Percentiles rank a stretch among this genome's conserved stretches.
Evolutionary conservation across 1,140 invertebrate genomes (phyloP).

Genomic region (Drosophila kanapiae): DNA sequence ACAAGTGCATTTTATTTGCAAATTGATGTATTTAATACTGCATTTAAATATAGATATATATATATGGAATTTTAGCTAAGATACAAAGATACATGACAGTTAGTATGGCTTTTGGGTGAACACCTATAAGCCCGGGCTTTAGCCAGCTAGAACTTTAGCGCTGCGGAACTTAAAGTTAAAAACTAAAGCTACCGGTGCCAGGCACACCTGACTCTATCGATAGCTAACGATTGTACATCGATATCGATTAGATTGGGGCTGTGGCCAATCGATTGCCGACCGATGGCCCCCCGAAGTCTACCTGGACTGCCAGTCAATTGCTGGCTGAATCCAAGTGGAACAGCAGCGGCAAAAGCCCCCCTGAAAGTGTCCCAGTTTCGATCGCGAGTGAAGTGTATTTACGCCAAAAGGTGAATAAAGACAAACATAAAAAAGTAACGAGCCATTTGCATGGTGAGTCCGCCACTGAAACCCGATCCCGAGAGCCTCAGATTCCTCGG

Average conservation of each 20-base stretch:
- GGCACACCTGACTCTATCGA: background rate
- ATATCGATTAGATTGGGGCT: background rate
- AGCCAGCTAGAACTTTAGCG: no score
- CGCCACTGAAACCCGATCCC: constrained; percentile 17
- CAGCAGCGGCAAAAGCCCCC: background rate
- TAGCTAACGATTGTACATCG: background rate
- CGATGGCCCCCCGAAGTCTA: background rate
- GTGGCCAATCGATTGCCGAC: background rate
- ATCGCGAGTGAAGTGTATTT: constrained; percentile 2
- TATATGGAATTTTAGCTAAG: no score
- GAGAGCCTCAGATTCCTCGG: constrained; percentile 4
- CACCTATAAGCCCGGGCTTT: no score
- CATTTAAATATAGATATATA: no score
- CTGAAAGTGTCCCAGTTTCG: constrained; percentile 16
- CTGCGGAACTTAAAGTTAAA: no score
- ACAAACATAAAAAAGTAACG: background rate
- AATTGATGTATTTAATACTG: no score
- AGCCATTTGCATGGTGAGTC: constrained; percentile 17
- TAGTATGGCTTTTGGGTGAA: no score
- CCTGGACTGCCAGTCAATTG: constrained; percentile 6
- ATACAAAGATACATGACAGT: no score
- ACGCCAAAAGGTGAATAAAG: background rate
- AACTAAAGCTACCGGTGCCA: no score
- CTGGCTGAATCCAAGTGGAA: background rate
- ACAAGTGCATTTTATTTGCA: no score